A percentile compares a stretch with the other conserved stretches of the same genome.
Evolutionary conservation across 2,113 vertebrate species (phyloP).

Genomic region (Oncorhynchus gorbuscha): DNA sequence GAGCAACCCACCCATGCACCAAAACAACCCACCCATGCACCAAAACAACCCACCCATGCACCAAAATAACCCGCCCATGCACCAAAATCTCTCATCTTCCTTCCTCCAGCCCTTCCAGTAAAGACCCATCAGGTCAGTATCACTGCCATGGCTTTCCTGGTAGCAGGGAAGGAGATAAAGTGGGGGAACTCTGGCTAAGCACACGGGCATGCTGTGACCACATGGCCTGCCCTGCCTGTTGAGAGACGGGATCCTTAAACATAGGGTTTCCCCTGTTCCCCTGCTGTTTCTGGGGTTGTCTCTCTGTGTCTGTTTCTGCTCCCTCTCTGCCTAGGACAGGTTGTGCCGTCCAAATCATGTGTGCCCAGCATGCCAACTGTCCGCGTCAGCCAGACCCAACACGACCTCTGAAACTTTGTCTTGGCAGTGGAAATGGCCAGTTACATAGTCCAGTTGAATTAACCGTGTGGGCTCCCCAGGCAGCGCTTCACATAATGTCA

Average conservation of each 20-base stretch:
- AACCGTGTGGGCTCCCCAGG: not conserved
- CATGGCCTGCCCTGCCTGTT: not conserved
- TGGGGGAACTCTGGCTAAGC: not conserved
- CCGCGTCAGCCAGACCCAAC: not conserved
- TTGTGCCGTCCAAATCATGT: conserved; percentile 6
- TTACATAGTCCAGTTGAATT: not conserved
- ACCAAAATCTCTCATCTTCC: not conserved
- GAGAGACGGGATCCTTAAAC: not conserved
- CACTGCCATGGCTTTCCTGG: not conserved
- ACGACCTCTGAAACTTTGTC: conserved; percentile 21
- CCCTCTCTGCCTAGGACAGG: not conserved
- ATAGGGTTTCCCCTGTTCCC: not conserved
- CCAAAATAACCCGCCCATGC: not conserved
- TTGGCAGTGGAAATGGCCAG: not conserved
- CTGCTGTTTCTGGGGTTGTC: not conserved
- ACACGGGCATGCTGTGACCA: conserved; percentile 4
- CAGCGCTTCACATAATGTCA: not conserved
- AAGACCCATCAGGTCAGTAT: too few species aligned
- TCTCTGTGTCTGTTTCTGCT: not conserved
- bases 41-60: not conserved
- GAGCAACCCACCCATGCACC: not conserved
- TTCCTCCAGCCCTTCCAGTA: too few species aligned
- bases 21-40: too few species aligned
- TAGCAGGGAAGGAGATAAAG: too few species aligned
- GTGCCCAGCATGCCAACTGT: not conserved